phyloP scores from a whole-genome alignment of 2,888 invertebrate genomes.

The Dyspetes luteomarginatus region DNA sequence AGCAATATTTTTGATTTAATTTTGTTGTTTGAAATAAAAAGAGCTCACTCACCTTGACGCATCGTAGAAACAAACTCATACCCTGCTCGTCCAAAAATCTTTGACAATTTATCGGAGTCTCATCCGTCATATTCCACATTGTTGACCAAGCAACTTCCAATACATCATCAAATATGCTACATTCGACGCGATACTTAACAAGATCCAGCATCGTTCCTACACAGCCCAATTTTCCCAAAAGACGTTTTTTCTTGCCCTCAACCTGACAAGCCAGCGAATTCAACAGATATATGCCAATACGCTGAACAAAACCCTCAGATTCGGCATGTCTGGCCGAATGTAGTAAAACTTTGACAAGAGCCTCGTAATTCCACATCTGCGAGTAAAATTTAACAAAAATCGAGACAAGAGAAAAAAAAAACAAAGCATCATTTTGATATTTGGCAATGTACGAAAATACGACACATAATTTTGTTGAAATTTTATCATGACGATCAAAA shows the following conservation, averaged over 20 bases:
- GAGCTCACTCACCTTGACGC: constrained; percentile 89
- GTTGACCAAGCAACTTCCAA: constrained; percentile 99
- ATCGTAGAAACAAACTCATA: constrained; percentile 95
- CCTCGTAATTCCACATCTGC: constrained; percentile 95
- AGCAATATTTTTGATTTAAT: no score
- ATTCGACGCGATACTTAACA: constrained; percentile 91
- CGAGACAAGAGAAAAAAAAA: not conserved
- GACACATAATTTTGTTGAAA: not conserved
- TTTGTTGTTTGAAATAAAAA: not conserved
- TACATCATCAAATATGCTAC: constrained; percentile 95
- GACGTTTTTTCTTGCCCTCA: constrained; percentile 95
- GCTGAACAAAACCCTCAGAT: constrained; percentile 96
- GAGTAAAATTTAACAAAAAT: constrained; percentile 65
- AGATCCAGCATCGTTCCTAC: constrained; percentile 93
- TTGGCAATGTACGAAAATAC: not conserved
- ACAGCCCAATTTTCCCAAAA: constrained; percentile 95
- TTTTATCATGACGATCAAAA: constrained; percentile 18
- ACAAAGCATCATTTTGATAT: not conserved
- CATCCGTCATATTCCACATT: constrained; percentile 99
- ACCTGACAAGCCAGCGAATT: constrained; percentile 99
- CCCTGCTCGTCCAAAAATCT: constrained; percentile 95
- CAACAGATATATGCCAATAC: constrained; percentile 96
- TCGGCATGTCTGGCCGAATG: constrained; percentile 92
- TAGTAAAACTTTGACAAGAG: constrained; percentile 92
- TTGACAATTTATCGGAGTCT: constrained; percentile 97